Percentiles rank a stretch among this genome's conserved stretches.
Evolutionary conservation across 1,140 invertebrate genomes (phyloP).

Genomic region (Apolygus lucorum): DNA sequence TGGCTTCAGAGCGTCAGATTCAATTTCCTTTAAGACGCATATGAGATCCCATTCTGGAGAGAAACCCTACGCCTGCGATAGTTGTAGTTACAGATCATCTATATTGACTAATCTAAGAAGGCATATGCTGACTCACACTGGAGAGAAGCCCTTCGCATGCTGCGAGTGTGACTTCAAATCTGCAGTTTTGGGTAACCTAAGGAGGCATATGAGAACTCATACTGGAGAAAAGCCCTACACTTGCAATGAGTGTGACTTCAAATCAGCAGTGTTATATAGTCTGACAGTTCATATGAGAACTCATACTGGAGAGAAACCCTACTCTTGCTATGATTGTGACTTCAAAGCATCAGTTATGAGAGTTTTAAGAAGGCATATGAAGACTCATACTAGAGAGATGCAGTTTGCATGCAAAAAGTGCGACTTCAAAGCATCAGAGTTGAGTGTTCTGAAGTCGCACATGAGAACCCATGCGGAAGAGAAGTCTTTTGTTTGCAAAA

Average conservation of each 20-base stretch:
- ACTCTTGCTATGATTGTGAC: no score
- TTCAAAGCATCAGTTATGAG: background rate
- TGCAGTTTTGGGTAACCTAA: background rate
- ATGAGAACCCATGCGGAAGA: constrained; percentile 45
- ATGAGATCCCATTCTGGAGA: constrained; percentile 60
- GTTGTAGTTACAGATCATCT: constrained; percentile 32
- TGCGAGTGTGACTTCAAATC: constrained; percentile 24
- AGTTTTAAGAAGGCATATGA: constrained; percentile 18
- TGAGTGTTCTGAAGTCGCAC: constrained; percentile 20
- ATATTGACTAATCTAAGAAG: constrained; percentile 5
- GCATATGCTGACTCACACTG: constrained; percentile 29
- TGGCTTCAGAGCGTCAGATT: constrained; percentile 43
- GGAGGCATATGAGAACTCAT: background rate
- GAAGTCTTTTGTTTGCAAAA: constrained; percentile 45
- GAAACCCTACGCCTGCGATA: constrained; percentile 35
- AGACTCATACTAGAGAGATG: constrained; percentile 29
- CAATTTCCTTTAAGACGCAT: constrained; percentile 44
- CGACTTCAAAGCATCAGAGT: constrained; percentile 15
- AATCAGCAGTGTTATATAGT: no score
- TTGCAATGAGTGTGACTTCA: no score
- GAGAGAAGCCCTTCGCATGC: constrained; percentile 31
- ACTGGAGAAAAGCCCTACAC: no score
- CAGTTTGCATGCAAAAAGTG: constrained; percentile 31
- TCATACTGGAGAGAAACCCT: no score
- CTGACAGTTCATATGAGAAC: no score